phyloP scores from a whole-genome alignment of 2,797 vertebrate species.

The Nasua narica region DNA sequence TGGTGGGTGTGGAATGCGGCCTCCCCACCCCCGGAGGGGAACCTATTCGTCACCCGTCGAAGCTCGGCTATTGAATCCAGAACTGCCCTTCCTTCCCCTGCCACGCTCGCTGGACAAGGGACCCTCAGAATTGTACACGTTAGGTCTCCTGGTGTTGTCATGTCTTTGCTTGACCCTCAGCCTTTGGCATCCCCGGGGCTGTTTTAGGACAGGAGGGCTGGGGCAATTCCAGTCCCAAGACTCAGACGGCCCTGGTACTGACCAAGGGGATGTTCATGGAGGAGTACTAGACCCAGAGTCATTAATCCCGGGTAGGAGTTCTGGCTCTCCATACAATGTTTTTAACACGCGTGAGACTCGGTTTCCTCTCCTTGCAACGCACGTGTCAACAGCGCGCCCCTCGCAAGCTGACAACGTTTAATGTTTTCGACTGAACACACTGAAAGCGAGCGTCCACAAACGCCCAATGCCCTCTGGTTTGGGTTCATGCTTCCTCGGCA shows the following conservation, averaged over 20 bases:
- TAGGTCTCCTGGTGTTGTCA: neutral
- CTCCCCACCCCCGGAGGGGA: neutral
- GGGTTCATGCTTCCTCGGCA: neutral
- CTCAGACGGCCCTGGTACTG: too few species aligned
- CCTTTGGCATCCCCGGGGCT: neutral
- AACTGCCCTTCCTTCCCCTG: neutral
- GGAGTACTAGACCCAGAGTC: neutral
- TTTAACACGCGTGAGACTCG: neutral
- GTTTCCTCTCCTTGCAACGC: neutral
- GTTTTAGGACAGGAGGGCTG: neutral
- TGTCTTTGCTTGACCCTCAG: neutral
- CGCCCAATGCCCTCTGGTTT: neutral
- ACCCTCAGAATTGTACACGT: too few species aligned
- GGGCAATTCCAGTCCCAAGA: neutral
- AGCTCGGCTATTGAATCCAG: too few species aligned
- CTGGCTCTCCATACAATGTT: neutral
- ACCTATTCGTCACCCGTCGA: rapidly evolving
- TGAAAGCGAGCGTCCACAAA: neutral
- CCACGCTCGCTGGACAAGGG: neutral
- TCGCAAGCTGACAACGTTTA: rapidly evolving
- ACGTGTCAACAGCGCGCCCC: neutral
- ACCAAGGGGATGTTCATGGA: neutral
- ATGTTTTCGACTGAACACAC: neutral
- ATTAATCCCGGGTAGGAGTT: rapidly evolving
- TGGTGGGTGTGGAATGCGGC: rapidly evolving